A percentile compares a stretch with the other conserved stretches of the same genome.
Conservation (phyloP, 1,140 invertebrate species). For the Zophobas morio region DNA sequence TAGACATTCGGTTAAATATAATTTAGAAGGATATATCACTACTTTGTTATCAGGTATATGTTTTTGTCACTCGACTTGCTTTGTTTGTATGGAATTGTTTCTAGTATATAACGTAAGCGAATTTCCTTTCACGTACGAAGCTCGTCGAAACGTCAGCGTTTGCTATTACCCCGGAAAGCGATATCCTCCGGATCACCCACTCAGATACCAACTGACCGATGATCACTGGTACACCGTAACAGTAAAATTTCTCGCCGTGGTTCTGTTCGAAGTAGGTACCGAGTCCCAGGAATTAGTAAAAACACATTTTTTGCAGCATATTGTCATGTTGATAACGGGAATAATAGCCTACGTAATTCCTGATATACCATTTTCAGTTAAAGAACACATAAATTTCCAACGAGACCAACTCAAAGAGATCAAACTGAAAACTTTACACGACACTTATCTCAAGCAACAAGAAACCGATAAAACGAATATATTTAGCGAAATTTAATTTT, state of each 20-base stretch:
- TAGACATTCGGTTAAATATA: slow-evolving; percentile 70
- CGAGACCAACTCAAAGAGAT: slow-evolving; percentile 45
- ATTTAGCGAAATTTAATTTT: not conserved
- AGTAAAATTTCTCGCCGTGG: slow-evolving; percentile 43
- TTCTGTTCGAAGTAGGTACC: slow-evolving; percentile 46
- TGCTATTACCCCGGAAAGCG: slow-evolving; percentile 46
- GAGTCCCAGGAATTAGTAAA: not conserved
- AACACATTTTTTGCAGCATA: slow-evolving; percentile 45
- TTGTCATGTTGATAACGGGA: slow-evolving; percentile 48
- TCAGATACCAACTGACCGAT: slow-evolving; percentile 31
- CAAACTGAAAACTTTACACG: slow-evolving; percentile 36
- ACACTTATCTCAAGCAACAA: slow-evolving; percentile 17
- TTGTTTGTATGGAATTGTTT: slow-evolving; percentile 17
- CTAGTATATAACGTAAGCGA: slow-evolving; percentile 40
- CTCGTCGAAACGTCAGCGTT: not conserved
- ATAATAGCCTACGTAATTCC: slow-evolving; percentile 52
- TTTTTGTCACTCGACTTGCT: not conserved
- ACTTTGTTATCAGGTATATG: slow-evolving; percentile 75
- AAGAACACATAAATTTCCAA: slow-evolving; percentile 40
- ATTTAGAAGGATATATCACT: slow-evolving; percentile 85
- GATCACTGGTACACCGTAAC: slow-evolving; percentile 30
- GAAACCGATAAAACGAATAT: not conserved
- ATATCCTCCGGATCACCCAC: slow-evolving; percentile 40
- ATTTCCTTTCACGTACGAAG: slow-evolving; percentile 2
- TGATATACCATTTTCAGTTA: slow-evolving; percentile 47